Evolutionary conservation across 2,113 vertebrate species (phyloP), one percentile per base, ranked within the genome.

Genomic region (Siniperca chuatsi): DNA sequence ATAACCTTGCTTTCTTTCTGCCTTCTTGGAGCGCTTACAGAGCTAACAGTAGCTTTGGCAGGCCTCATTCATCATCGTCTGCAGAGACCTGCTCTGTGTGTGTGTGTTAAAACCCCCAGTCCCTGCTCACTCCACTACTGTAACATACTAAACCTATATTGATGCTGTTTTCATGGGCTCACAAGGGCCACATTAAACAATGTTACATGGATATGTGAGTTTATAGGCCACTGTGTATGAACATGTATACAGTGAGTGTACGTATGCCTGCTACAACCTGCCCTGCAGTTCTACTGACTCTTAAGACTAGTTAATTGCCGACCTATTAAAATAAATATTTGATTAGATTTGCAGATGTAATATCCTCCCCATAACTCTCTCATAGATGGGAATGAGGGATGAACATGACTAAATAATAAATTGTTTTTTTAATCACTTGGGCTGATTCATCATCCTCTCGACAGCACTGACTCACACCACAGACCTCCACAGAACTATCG

Each of bases 251-350:
- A 23, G 40, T 21, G 35, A 70, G 55, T 21, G 11, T 64, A 48
- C 3, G 20, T 74, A 60, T 74, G n/a, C 71, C 25, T 65, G 71
- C 58, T 29, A 3, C 37, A 20, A 73, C 58, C 69, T 60, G 62
- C 61, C 64, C n/a, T 46, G 65, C 78, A 48, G 23, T 42, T 37
- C 44, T 2, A 33, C 54, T 12, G 33, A 23, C 6, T 12, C 8
- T 35, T 44, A 81, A 68, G 54, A 8, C 48, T 2, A 65, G 42
- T 85, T 78, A 33, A 81, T 86, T 74, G 57, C 29, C 58, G 13
- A 6, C 52, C 52, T 55, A 67, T 82, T 60, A 35, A 78, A 87
- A 67, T 81, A 68, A 71, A 89, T 85, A 80, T 74, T 87, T 48
- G 33, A 84, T 90, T 1, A 40, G 65, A 75, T 87, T 76, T 89